A percentile compares a stretch with the other conserved stretches of the same genome.
phyloP scores from a whole-genome alignment of 2,888 invertebrate species.

The Lycia hirtaria region DNA sequence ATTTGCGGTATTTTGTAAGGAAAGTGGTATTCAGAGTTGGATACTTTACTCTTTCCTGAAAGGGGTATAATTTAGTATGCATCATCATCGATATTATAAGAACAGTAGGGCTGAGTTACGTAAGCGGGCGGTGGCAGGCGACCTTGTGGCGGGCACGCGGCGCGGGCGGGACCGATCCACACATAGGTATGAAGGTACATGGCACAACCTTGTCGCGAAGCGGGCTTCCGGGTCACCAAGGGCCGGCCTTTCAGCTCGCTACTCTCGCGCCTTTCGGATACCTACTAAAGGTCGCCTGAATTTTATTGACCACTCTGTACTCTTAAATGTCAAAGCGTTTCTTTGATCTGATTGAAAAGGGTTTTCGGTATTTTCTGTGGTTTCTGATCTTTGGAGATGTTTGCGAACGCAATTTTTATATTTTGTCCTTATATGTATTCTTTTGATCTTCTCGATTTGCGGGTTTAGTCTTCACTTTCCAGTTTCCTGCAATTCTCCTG shows the following conservation, averaged over 20 bases:
- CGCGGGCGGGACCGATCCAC: constrained; percentile 49
- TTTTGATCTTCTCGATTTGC: not conserved
- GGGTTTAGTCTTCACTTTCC: too few relatives aligned
- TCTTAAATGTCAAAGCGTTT: constrained; percentile 34
- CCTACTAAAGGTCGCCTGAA: constrained; percentile 39
- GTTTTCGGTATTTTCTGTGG: constrained; percentile 13
- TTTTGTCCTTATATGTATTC: not conserved
- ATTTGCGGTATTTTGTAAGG: not conserved
- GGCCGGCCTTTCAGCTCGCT: constrained; percentile 67
- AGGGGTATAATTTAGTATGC: constrained; percentile 25
- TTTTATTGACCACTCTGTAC: constrained; percentile 32
- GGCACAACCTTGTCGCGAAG: constrained; percentile 74
- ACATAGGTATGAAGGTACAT: constrained; percentile 35
- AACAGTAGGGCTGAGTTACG: constrained; percentile 67
- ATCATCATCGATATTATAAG: constrained; percentile 49
- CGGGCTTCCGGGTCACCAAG: constrained; percentile 79
- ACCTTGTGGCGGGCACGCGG: constrained; percentile 50
- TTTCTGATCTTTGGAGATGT: constrained; percentile 3
- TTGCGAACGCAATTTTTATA: not conserved
- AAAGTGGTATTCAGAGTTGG: constrained; percentile 3
- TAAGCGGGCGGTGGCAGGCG: constrained; percentile 63
- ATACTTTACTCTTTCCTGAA: constrained; percentile 10
- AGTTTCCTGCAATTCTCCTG: too few relatives aligned
- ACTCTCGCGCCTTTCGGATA: constrained; percentile 25
- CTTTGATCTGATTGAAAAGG: constrained; percentile 21